Evolutionary conservation across 35 echinoderm and acorn worm species (phyloP), one percentile per base, ranked within the genome.

Genomic region (Eucidaris tribuloides): DNA sequence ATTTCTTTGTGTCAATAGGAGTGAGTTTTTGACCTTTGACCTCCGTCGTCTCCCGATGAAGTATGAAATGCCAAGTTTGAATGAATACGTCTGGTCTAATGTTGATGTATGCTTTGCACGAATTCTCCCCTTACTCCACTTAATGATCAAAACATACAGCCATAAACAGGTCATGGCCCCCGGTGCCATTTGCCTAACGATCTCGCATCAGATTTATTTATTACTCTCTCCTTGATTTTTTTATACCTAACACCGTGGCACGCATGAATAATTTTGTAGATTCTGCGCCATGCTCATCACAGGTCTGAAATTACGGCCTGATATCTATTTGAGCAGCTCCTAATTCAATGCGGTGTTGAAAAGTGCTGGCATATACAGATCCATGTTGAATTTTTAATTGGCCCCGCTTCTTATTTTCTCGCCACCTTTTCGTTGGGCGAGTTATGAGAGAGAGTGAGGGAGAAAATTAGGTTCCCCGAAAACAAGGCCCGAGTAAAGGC

Each of bases 311-410:
- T 80, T 81, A 88, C 76, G 46, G 42, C 50, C 22, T 87, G 74
- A 87, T 87, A 80, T 80, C 58, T 42, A 88, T 24, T 66, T 60
- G 78, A 39, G 55, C 74, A 55, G 41, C 39, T 88, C 71, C 85
- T 88, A 65, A 86, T 86, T 86, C 42, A 54, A 77, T 76, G 84
- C 54, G 50, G 70, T 55, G 65, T 46, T 86, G 80, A 45, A 34
- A 80, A 81, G 85, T 60, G 40, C 50, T 45, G 76, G 85, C 85
- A 24, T 45, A 88, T 88, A 74, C 48, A 56, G 71, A 80, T 36
- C 57, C 38, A 34, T 74, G 76, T 88, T 88, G 58, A 88, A 88
- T 88, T 81, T 88, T 88, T 88, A 88, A 88, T 88, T 80, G 52
- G 76, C 78, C 36, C 34, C 57, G n/a, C 60, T 80, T 88, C 85